Conservation (phyloP, 1,140 invertebrate species). For the Calliopsis andreniformis region DNA sequence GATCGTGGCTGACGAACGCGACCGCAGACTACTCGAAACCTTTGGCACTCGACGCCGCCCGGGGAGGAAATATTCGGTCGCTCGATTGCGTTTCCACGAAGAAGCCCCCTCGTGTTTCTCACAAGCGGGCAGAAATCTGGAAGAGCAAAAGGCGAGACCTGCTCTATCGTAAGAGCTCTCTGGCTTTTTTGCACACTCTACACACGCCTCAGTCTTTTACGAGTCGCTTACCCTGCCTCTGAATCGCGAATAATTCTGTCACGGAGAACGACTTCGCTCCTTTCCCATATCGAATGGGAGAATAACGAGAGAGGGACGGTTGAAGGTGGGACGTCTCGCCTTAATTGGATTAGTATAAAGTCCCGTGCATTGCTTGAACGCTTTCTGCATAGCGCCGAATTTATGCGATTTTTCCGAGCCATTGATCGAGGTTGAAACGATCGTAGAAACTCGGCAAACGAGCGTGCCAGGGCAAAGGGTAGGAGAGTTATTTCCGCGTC, state of each 20-base stretch:
- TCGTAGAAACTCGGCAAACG: too few relatives aligned
- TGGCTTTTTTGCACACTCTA: not conserved
- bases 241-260: not conserved
- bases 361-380: too few relatives aligned
- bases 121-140: conserved; percentile 9
- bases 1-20: not conserved
- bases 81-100: conserved; percentile 24
- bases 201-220: not conserved
- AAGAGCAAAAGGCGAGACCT: not conserved
- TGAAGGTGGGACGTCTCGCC: too few relatives aligned
- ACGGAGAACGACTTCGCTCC: too few relatives aligned
- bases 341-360: too few relatives aligned
- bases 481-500: conserved; percentile 22
- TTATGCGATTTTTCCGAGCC: too few relatives aligned
- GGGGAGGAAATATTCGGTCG: conserved; percentile 4
- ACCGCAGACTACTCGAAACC: conserved; percentile 1
- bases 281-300: too few relatives aligned
- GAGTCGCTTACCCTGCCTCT: not conserved
- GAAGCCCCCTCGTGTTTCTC: conserved; percentile 3
- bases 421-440: too few relatives aligned
- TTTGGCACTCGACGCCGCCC: not conserved
- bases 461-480: not conserved
- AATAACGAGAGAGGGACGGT: too few relatives aligned
- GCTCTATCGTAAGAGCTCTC: not conserved
- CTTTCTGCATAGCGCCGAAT: too few relatives aligned